Evolutionary conservation across 1,140 invertebrate species (phyloP).

Genomic region (Trichonephila clavipes): DNA sequence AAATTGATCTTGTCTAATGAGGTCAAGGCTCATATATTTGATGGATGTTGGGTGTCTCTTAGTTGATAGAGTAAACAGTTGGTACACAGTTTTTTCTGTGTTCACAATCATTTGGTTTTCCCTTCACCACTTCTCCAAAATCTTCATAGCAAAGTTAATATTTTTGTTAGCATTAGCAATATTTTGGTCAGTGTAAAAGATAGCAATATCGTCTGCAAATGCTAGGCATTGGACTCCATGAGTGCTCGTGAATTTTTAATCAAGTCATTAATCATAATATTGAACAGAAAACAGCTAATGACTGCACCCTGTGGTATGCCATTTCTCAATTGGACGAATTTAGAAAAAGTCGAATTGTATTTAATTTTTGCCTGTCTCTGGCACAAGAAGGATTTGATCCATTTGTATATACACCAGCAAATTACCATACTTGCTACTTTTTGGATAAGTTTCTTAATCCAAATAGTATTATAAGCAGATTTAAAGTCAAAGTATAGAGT

Average conservation of each 20-base stretch:
- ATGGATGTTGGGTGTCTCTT: not conserved
- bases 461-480: not conserved
- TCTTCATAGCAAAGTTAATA: not conserved
- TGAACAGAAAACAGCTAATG: conserved; percentile 16
- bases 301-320: not conserved
- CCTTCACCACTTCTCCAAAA: not conserved
- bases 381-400: too few relatives aligned
- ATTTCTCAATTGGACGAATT: conserved; percentile 1
- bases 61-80: not conserved
- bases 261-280: conserved; percentile 46
- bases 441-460: too few relatives aligned
- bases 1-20: too few relatives aligned
- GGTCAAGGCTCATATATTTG: too few relatives aligned
- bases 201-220: conserved; percentile 20
- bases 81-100: not conserved
- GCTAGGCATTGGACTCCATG: too few relatives aligned
- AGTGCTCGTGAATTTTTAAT: too few relatives aligned
- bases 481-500: not conserved
- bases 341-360: too few relatives aligned
- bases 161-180: not conserved
- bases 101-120: not conserved
- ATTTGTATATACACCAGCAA: too few relatives aligned
- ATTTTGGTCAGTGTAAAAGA: not conserved
- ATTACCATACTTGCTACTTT: too few relatives aligned
- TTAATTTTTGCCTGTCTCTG: too few relatives aligned